Evolutionary conservation across 2,888 invertebrate genomes (phyloP), one percentile per base, ranked within the genome.

Genomic region (Andrena fulva): DNA sequence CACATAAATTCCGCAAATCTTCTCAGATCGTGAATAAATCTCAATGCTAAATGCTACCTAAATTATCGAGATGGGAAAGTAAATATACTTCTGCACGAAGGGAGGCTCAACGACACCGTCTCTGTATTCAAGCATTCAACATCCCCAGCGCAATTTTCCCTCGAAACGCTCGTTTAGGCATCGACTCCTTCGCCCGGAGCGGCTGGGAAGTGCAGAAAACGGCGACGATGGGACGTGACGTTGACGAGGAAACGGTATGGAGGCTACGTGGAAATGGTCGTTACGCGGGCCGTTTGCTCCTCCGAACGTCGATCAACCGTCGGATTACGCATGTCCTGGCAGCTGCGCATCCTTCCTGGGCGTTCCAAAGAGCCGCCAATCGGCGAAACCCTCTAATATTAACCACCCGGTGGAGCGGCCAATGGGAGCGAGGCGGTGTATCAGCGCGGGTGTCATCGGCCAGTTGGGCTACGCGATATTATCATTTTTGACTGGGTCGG

Each of bases 321-420:
- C 86, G 91, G 91, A 92, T 91, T 92, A 93, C 93, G 92, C 92
- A 93, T 92, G 92, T 93, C 92, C 91, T 87, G 87, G 89, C 91
- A 91, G 91, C 91, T 91, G 93, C 93, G 92, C 93, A 94, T 94
- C 93, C 93, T 93, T 93, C 93, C 93, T 92, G 93, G 93, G 93
- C 93, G 93, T 93, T 90, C 89, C 92, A 77, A 85, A 84, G 83
- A 67, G 74, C 89, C 88, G 86, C 92, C 92, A 93, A 93, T 93
- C 90, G 87, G 85, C 81, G 86, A 82, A 81, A 82, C 80, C 83
- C 87, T 82, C 87, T 89, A 85, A 91, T 92, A 89, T 90, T 72
- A 89, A 85, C 87, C 88, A 89, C 87, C 87, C 87, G 82, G 78
- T 76, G 81, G 56, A 87, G 86, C 87, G 71, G 76, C 93, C 93